phyloP scores from a whole-genome alignment of 2,797 vertebrate species.

The Dendrocincla tyrannina region DNA sequence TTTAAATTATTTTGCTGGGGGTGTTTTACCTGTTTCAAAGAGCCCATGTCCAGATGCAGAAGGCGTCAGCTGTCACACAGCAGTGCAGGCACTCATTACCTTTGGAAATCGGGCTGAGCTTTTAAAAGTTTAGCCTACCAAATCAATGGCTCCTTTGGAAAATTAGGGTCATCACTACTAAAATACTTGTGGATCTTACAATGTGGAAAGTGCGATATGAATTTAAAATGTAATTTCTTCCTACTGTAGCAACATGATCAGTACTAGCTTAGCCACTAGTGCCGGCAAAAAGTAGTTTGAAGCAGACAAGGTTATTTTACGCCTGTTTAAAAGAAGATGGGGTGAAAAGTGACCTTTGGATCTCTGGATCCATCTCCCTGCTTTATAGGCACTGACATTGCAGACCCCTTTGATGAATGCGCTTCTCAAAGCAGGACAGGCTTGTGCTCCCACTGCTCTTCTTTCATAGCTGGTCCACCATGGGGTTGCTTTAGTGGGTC shows the following conservation, averaged over 20 bases:
- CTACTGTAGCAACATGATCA: rapidly evolving
- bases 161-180: not conserved
- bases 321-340: not conserved
- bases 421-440: not conserved
- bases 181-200: not conserved
- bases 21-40: not conserved
- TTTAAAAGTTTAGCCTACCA: not conserved
- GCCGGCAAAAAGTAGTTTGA: not conserved
- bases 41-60: not conserved
- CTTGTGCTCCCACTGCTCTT: not conserved
- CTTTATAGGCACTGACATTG: not conserved
- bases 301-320: not conserved
- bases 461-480: not conserved
- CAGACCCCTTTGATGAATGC: not conserved
- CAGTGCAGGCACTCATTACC: not conserved
- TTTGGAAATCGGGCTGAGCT: not conserved
- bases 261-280: not conserved
- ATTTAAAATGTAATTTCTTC: not conserved
- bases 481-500: not conserved
- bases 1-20: rapidly evolving
- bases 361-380: not conserved
- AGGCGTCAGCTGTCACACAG: not conserved
- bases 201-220: not conserved
- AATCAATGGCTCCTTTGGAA: not conserved
- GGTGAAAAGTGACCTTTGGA: not conserved